phyloP scores from a whole-genome alignment of 2,797 vertebrate species.

The Odontamblyopus lacepedii region DNA sequence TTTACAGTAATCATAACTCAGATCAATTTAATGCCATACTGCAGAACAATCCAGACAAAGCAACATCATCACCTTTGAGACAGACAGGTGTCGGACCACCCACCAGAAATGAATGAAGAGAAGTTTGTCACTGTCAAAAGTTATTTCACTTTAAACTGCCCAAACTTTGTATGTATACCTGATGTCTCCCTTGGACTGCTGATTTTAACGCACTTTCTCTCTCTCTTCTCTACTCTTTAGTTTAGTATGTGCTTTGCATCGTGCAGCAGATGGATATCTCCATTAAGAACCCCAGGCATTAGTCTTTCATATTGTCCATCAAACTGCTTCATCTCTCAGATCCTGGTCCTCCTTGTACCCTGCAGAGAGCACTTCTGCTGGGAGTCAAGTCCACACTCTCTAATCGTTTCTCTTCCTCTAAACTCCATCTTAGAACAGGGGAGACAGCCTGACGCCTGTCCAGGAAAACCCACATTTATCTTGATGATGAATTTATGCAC shows the following conservation, averaged over 20 bases:
- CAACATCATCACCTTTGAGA: neutral
- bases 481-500: slow-evolving; percentile 63
- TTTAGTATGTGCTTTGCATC: slow-evolving; percentile 49
- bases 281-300: slow-evolving; percentile 51
- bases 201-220: slow-evolving; percentile 13
- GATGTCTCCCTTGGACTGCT: neutral
- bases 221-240: slow-evolving; percentile 24
- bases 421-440: slow-evolving; percentile 45
- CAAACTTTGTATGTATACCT: neutral
- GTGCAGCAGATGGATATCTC: slow-evolving; percentile 65
- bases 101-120: neutral
- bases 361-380: slow-evolving; percentile 57
- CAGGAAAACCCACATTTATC: slow-evolving; percentile 67
- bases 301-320: slow-evolving; percentile 64
- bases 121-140: neutral
- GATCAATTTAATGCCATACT: neutral
- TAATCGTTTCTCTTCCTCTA: slow-evolving; percentile 63
- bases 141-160: neutral
- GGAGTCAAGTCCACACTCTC: slow-evolving; percentile 57
- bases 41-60: neutral
- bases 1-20: too few species aligned
- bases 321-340: slow-evolving; percentile 56
- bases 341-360: slow-evolving; percentile 45
- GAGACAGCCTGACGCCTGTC: slow-evolving; percentile 52
- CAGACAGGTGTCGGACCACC: too few species aligned